Evolutionary conservation across 2,113 vertebrate genomes (phyloP), one percentile per base, ranked within the genome.

Genomic region (Cyprinodon tularosa): DNA sequence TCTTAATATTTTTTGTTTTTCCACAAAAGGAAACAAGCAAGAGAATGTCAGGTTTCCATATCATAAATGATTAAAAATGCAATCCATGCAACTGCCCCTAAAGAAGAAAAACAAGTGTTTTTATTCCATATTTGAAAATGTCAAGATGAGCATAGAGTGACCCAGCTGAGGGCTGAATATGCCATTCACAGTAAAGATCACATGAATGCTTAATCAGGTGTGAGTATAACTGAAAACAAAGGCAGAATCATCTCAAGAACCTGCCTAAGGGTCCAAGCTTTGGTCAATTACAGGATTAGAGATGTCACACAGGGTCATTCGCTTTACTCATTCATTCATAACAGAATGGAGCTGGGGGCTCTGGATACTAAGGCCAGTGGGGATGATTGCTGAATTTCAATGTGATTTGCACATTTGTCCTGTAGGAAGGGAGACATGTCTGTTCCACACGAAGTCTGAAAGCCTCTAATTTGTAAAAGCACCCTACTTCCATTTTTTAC

Each of bases 251-350:
- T 86, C 84, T 87, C 84, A 68, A 71, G 82, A 85, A 66, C 17
- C 48, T 72, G 79, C 87, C 90, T 62, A 29, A 74, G 64, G 88
- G 83, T 72, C 20, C 7, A 3, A 76, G 81, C 83, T 87, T 77
- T 72, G 82, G 80, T 86, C 89, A 91, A 88, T 91, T 89, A 88
- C 70, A 76, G 42, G 74, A 88, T 86, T 88, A 86, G 81, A 75
- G 70, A 78, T 68, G 78, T 79, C 77, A 82, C 74, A 37, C 66
- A 1, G 81, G 75, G 83, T 67, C 71, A 73, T 83, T 64, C 62
- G 63, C 68, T 72, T 20, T 17, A 50, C 71, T 85, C 73, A 70
- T 78, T 80, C 83, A 88, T 85, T 85, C 66, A 80, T 72, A 70
- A 50, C 74, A 63, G 60, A 62, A 13, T 13, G 66, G 62, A 84